Conservation (phyloP, 2,113 vertebrate genomes). For the Lepidothrix coronata region DNA sequence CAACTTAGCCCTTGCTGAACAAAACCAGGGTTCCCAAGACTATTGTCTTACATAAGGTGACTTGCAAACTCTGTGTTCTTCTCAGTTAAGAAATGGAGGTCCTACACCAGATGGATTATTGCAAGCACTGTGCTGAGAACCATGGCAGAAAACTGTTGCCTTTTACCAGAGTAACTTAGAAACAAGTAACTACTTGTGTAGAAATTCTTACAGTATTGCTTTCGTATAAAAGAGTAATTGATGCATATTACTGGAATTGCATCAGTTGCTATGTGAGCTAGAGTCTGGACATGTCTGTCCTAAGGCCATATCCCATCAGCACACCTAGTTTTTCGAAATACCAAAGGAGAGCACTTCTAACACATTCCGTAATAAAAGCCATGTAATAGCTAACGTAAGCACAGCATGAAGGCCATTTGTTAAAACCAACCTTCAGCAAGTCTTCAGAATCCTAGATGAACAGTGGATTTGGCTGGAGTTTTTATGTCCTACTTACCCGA, state of each 20-base stretch:
- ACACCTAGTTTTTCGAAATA: neutral
- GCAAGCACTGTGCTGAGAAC: neutral
- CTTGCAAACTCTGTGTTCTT: neutral
- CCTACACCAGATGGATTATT: neutral
- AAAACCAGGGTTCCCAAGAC: neutral
- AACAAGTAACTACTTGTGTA: neutral
- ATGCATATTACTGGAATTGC: neutral
- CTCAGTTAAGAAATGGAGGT: neutral
- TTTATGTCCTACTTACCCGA: constrained; percentile 68
- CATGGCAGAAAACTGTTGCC: neutral
- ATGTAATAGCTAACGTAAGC: neutral
- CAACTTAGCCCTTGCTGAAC: neutral
- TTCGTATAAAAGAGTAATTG: neutral
- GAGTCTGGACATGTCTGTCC: neutral
- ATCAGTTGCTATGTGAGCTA: neutral
- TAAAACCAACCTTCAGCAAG: neutral
- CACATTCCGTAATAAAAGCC: neutral
- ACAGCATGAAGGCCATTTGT: neutral
- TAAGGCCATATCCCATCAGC: neutral
- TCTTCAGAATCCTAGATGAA: neutral
- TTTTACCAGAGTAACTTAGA: neutral
- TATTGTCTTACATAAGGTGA: neutral
- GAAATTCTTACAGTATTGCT: neutral
- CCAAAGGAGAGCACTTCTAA: neutral
- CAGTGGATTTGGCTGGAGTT: neutral